Conservation (phyloP, 2,797 vertebrate species). For the Ctenosaura bakeri region DNA sequence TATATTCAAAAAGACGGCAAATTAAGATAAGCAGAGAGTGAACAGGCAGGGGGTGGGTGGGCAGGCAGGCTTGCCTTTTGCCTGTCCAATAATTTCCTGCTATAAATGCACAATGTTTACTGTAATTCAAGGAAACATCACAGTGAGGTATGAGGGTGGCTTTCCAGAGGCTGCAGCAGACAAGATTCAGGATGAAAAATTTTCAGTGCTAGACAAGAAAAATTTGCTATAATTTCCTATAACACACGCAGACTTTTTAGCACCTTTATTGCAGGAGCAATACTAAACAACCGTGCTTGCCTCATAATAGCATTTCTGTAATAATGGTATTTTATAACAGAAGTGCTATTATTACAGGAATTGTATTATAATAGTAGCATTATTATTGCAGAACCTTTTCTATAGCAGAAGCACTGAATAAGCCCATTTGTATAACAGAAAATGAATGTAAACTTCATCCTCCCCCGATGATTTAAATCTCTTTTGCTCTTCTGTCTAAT, state of each 20-base stretch:
- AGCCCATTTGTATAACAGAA: conserved; percentile 80
- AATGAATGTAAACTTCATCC: conserved; percentile 81
- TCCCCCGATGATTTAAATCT: conserved; percentile 71
- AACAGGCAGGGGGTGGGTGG: conserved; percentile 3
- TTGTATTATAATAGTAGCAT: conserved; percentile 85
- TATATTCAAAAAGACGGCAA: conserved; percentile 41
- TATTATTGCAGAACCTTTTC: conserved; percentile 82
- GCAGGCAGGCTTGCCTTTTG: conserved; percentile 58
- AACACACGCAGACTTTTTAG: conserved; percentile 82
- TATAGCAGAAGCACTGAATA: conserved; percentile 81
- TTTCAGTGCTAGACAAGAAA: conserved; percentile 79
- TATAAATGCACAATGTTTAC: conserved; percentile 72
- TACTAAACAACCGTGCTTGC: conserved; percentile 85
- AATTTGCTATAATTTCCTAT: conserved; percentile 85
- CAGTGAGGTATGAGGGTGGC: conserved; percentile 68
- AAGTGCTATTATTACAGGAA: conserved; percentile 87
- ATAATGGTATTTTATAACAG: conserved; percentile 88
- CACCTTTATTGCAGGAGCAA: conserved; percentile 83
- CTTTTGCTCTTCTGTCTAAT: conserved; percentile 70
- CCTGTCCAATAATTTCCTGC: conserved; percentile 74
- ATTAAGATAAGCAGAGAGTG: conserved; percentile 47
- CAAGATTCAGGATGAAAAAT: conserved; percentile 81
- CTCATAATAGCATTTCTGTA: conserved; percentile 86
- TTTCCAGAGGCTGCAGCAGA: conserved; percentile 74
- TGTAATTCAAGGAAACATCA: conserved; percentile 64